Conservation (phyloP, 2,888 invertebrate genomes). For the Mechanitis mazaeus region DNA sequence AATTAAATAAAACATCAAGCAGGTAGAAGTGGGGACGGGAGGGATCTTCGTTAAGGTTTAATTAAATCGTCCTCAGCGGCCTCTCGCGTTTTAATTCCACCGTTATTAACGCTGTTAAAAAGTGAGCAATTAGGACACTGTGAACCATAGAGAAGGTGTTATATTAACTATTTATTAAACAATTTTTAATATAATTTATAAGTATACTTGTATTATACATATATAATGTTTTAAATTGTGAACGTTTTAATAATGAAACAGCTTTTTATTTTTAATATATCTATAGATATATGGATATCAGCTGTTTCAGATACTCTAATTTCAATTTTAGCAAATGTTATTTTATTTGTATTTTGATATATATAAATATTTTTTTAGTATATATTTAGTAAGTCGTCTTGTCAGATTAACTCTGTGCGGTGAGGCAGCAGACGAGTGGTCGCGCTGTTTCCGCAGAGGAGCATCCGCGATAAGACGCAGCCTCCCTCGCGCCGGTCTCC, state of each 20-base stretch:
- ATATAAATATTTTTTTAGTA: constrained; percentile 2
- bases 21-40: constrained; percentile 48
- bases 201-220: not conserved
- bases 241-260: too few relatives aligned
- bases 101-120: constrained; percentile 78
- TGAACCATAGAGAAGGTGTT: constrained; percentile 33
- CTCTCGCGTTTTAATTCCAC: constrained; percentile 76
- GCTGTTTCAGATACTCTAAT: too few relatives aligned
- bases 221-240: not conserved
- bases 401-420: constrained; percentile 29
- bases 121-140: constrained; percentile 53
- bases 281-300: too few relatives aligned
- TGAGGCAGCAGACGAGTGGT: constrained; percentile 52
- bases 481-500: constrained; percentile 35
- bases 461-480: constrained; percentile 59
- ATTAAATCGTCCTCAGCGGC: constrained; percentile 75
- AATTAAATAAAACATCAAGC: constrained; percentile 63
- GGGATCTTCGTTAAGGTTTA: constrained; percentile 74
- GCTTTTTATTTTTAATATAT: too few relatives aligned
- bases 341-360: not conserved
- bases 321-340: not conserved
- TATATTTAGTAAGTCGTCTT: constrained; percentile 31
- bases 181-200: not conserved
- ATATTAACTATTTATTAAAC: not conserved
- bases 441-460: constrained; percentile 63